Percentiles rank a stretch among this genome's conserved stretches.
phyloP scores from a whole-genome alignment of 2,888 invertebrate species.

The Meliscaeva auricollis region DNA sequence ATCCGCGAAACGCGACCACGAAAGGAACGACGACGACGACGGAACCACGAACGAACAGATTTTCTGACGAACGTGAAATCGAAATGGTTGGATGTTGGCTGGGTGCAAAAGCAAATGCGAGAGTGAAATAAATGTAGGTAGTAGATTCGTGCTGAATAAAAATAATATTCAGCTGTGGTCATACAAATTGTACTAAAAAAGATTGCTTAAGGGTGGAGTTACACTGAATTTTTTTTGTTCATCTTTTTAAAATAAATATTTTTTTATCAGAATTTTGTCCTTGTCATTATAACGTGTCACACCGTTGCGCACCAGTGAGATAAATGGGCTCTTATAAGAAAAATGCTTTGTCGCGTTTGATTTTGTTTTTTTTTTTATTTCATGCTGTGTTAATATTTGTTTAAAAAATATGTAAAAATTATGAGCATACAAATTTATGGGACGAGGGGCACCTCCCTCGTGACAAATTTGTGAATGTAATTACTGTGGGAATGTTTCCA shows the following conservation, averaged over 20 bases:
- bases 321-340: too few species aligned
- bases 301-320: too few species aligned
- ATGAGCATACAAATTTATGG: too few species aligned
- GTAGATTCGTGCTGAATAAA: constrained; percentile 36
- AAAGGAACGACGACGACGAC: constrained; percentile 59
- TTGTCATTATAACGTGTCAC: too few species aligned
- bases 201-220: neutral
- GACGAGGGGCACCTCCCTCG: too few species aligned
- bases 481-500: too few species aligned
- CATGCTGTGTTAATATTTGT: too few species aligned
- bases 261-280: too few species aligned
- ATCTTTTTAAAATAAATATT: neutral
- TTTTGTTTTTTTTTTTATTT: too few species aligned
- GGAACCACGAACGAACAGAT: constrained; percentile 71
- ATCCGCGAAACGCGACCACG: constrained; percentile 70
- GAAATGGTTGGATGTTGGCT: constrained; percentile 29
- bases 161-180: constrained; percentile 50
- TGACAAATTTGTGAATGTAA: too few species aligned
- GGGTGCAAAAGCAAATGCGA: constrained; percentile 40
- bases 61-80: constrained; percentile 42
- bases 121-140: constrained; percentile 34
- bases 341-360: too few species aligned
- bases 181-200: neutral
- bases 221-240: neutral
- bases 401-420: too few species aligned